Base-by-base conservation (phyloP, 2,113 vertebrate genomes). In the Nestor notabilis region DNA sequence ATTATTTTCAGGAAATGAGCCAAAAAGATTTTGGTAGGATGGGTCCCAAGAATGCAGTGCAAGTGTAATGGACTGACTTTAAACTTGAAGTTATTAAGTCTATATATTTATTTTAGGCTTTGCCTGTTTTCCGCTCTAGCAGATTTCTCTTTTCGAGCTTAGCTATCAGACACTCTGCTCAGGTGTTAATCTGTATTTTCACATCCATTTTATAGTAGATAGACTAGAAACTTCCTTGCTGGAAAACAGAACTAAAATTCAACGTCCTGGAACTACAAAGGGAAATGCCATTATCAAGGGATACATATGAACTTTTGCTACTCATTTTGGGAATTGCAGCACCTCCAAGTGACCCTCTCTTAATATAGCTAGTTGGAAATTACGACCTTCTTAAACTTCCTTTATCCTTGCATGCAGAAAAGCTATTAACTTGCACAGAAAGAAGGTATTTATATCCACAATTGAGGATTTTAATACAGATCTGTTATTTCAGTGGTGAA, bases 381-480 rank as follows among this genome's bases (percentile, higher is more conserved):
- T 7, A 49, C 75, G 83, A 93, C 71, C 64, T 94, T 84, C 69
- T 85, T 81, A 83, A 87, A 88, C 69, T 91, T 94, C 81, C 89
- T 95, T 28, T 86, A 28, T 8, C 18, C 19, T 90, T 93, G 55
- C 53, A 92, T 55, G 58, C 82, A 86, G 53, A 81, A 87, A 88
- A 88, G 43, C 75, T 76, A 92, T 95, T 95, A 86, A 90, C 24
- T 85, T 91, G 27, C 39, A 35, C 33, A 77, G 71, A 91, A 88
- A 63, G 17, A 31, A 90, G 81, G 31, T 64, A 81, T 92, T 93
- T 88, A 80, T 87, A 80, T 69, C 24, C 63, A 58, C 17, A 74
- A n/a, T 4, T 63, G 49, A 84, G 49, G 52, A 69, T 88, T 94
- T 81, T 86, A 85, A 74, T 55, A 63, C 8, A 81, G 14, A 17